Evolutionary conservation across 2,797 vertebrate genomes (phyloP), one percentile per base, ranked within the genome.

Genomic region (Acanthurus lineatus): DNA sequence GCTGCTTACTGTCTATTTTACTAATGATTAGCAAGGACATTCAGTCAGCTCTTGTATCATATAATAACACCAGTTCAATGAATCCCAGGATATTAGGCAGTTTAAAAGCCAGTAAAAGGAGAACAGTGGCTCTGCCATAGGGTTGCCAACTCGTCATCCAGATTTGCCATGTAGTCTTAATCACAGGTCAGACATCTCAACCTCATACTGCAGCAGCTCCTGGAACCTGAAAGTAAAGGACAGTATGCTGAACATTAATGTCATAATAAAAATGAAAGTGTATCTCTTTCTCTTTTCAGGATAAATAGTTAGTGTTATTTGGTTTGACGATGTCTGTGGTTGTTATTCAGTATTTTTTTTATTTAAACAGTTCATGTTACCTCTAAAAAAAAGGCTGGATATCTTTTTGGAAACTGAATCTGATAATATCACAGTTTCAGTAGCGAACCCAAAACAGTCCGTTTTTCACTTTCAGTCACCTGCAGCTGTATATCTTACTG

Each of bases 161-260:
- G 47, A 48, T 85, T 69, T 73, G 42, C 4, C 61, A 6, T 59
- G 48, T 67, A 12, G 66, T 88, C 72, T 73, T 86, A 65, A 71
- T 76, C 77, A 68, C 76, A 65, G 19, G 79, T 85, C 82, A 74
- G 40, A 42, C 7, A 22, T 76, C 71, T 77, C 32, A 68, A 52
- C 10, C 54, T 15, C 22, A 25, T 60, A 49, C 70, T 60, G 73
- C 83, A 73, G 77, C 77, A 77, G 54, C 69, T 84, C 68, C 61
- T 89, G 78, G 84, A 90, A 87, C 79, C 87, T 86, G 65, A 22
- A 73, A 74, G 15, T 54, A 25, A 58, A 69, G 32, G 0, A 32
- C 16, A 56, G 15, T 2, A 14, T 0, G 19, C 2, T 22, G 0
- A 76, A 52, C 15, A 71, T 57, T 22, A 0, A 49, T 16, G 0